Percentiles rank a stretch among this genome's conserved stretches.
Evolutionary conservation across 2,113 vertebrate genomes (phyloP).

Genomic region (Nansenia antarctica): DNA sequence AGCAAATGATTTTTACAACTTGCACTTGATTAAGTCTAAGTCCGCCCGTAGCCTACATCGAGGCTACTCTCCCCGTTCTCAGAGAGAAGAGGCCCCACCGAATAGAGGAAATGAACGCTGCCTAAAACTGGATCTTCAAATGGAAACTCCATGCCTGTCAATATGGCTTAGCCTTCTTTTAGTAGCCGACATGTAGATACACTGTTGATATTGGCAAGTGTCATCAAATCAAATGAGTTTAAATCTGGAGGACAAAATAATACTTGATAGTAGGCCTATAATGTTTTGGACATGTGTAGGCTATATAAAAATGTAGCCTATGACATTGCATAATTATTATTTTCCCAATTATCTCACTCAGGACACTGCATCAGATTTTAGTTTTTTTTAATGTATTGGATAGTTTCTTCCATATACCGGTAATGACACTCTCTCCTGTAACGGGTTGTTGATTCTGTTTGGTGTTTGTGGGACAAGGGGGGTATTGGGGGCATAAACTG

Average conservation of each 20-base stretch:
- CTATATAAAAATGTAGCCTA: no score
- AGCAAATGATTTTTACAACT: constrained; percentile 67
- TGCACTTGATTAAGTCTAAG: constrained; percentile 66
- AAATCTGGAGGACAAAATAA: no score
- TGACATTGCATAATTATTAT: no score
- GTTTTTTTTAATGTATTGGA: neutral
- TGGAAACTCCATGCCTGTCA: neutral
- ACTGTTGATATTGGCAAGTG: neutral
- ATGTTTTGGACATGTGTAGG: no score
- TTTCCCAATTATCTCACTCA: no score
- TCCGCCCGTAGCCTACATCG: neutral
- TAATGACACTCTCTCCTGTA: neutral
- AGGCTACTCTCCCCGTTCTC: neutral
- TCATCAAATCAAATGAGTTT: no score
- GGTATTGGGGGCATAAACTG: no score
- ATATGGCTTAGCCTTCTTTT: neutral
- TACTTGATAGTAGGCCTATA: no score
- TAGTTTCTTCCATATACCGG: neutral
- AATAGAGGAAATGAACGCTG: neutral
- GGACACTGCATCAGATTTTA: no score
- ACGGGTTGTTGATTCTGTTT: neutral
- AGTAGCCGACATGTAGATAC: neutral
- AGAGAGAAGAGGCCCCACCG: neutral
- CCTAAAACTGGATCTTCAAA: neutral
- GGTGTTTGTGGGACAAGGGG: neutral